A percentile compares a stretch with the other conserved stretches of the same genome.
These are phyloP conservation scores for Eremobia ochroleuca DNA, from an alignment of 2,888 invertebrate species.

Conservation along the genomic window DNA sequence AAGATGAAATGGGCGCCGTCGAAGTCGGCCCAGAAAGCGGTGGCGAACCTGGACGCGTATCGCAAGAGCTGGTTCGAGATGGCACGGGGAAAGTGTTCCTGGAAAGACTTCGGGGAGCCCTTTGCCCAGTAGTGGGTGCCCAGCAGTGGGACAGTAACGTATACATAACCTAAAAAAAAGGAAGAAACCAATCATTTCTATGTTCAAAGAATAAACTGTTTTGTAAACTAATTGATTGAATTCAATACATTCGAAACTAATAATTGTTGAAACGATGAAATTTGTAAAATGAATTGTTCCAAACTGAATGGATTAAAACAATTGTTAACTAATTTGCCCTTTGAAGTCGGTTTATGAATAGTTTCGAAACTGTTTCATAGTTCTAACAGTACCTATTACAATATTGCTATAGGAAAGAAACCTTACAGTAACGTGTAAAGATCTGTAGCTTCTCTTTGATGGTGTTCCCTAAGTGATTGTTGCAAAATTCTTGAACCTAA, in stretches of 20 bases:
- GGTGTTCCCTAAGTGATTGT: not conserved
- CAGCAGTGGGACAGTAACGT: no score
- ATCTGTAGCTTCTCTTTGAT: not conserved
- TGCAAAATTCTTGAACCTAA: not conserved
- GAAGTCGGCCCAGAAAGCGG: no score
- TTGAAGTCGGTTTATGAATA: slow-evolving; percentile 27
- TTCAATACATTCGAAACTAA: slow-evolving; percentile 29
- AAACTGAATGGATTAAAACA: slow-evolving; percentile 36
- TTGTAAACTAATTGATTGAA: slow-evolving; percentile 26
- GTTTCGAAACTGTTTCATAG: slow-evolving; percentile 1
- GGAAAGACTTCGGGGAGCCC: no score
- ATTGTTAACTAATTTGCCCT: slow-evolving; percentile 18
- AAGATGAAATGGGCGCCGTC: no score
- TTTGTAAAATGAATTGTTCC: slow-evolving; percentile 18
- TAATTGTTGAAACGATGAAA: slow-evolving; percentile 9
- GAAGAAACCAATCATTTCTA: slow-evolving; percentile 6
- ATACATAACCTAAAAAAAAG: not conserved
- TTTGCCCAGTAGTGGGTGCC: no score
- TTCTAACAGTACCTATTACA: not conserved
- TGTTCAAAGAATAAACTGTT: slow-evolving; percentile 7
- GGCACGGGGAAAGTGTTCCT: no score
- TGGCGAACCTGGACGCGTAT: no score
- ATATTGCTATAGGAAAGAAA: not conserved
- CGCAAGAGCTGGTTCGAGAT: no score
- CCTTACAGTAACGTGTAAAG: not conserved